Base-by-base conservation (phyloP, 1,140 invertebrate genomes). In the Mizuhopecten yessoensis region DNA sequence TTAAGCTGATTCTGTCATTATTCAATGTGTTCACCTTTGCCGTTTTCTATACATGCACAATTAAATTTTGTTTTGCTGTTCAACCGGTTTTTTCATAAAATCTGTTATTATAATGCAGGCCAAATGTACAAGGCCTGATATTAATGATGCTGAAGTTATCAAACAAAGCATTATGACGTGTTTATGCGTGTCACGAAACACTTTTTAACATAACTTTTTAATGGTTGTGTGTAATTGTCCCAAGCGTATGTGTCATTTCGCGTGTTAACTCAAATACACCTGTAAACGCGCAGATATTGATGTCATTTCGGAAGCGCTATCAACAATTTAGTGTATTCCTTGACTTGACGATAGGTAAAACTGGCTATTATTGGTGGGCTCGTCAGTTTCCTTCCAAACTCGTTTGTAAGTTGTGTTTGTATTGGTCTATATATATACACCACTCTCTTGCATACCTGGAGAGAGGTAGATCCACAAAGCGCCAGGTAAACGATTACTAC, bases 341-440 rank as follows among this genome's bases (percentile, higher is more conserved):
- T 3, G n/a, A 75, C 23, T 3, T 75, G 17, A 75, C 57, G 20
- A 57, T 57, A 20, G 45, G n/a, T 75, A 29, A 75, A 75, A 5
- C 57, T 11, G 17, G 57, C 57, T 75, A 29, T 9, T 75, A 75
- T 75, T 75, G 57, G 57, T 75, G 23, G 57, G n/a, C 23, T 75
- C 1, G 57, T 0, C 57, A 75, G 57, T 5, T 75, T 75, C 57
- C 29, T 75, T n/a, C 23, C 57, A 75, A 75, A 75, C 57, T 75
- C 57, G 57, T 75, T 75, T 75, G 57, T n/a, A 75, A n/a, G n/a
- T n/a, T 75, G 57, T 75, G 57, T 75, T 75, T 75, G 57, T 75
- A 75, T 75, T 29, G n/a, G 57, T 75, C 57, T 75, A 75, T 29
- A 29, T 75, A 75, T 75, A 75, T 17, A n/a, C n/a, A 75, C n/a